These are phyloP conservation scores for Odontocerum albicorne DNA, from an alignment of 2,888 invertebrate species.

Conservation along the genomic window DNA sequence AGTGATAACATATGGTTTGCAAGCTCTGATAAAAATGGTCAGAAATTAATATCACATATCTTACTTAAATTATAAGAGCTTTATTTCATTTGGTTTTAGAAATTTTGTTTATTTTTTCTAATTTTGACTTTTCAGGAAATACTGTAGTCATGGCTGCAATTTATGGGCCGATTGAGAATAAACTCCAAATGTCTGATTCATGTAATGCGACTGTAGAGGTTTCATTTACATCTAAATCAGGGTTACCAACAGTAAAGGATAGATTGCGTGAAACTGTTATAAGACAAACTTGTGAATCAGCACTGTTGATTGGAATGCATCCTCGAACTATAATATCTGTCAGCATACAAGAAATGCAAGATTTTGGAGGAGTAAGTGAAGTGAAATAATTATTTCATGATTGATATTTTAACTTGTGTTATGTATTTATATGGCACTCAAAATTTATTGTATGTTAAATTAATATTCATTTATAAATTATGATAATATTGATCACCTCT, in stretches of 20 bases:
- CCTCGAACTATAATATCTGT: constrained; percentile 80
- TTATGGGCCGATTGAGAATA: constrained; percentile 83
- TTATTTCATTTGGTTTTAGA: too few species aligned
- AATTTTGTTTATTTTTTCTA: background rate
- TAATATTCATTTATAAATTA: too few species aligned
- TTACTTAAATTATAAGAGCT: too few species aligned
- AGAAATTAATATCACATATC: too few species aligned
- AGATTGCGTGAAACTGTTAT: constrained; percentile 76
- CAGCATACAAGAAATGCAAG: constrained; percentile 84
- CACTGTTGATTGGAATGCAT: constrained; percentile 69
- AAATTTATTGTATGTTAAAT: too few species aligned
- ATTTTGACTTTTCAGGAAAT: constrained; percentile 61
- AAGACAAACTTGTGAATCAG: constrained; percentile 74
- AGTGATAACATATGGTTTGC: too few species aligned
- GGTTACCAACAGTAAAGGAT: constrained; percentile 70
- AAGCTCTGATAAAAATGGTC: too few species aligned
- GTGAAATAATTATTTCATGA: too few species aligned
- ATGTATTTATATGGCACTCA: too few species aligned
- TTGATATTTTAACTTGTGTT: too few species aligned
- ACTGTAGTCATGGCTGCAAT: constrained; percentile 77
- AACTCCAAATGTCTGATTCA: constrained; percentile 71
- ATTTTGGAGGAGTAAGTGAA: constrained; percentile 74
- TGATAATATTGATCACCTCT: too few species aligned
- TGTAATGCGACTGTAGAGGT: constrained; percentile 82
- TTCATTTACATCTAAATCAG: constrained; percentile 73